phyloP scores from a whole-genome alignment of 2,797 vertebrate genomes.

The Molossus molossus region DNA sequence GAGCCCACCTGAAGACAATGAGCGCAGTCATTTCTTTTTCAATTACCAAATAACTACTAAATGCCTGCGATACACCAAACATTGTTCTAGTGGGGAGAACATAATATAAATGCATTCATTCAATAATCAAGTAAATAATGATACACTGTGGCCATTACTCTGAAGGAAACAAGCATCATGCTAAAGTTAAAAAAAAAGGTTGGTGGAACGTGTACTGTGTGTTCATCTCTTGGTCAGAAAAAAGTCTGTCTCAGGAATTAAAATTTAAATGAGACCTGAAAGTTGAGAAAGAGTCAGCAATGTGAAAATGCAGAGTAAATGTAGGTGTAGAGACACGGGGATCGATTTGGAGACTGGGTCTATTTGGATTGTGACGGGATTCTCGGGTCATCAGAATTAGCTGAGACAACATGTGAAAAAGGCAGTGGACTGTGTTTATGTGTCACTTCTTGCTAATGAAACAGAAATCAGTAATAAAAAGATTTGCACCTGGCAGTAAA shows the following conservation, averaged over 20 bases:
- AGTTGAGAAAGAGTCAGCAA: neutral
- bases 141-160: neutral
- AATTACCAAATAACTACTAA: neutral
- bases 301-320: neutral
- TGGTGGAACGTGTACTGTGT: neutral
- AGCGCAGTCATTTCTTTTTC: neutral
- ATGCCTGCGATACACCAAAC: neutral
- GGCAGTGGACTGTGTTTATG: neutral
- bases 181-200: neutral
- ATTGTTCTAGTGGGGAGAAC: neutral
- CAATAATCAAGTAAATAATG: neutral
- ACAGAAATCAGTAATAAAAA: neutral
- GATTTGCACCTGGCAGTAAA: neutral
- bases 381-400: neutral
- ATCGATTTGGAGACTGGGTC: neutral
- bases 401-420: neutral
- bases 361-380: neutral
- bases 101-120: neutral
- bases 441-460: slow-evolving; percentile 11
- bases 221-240: neutral
- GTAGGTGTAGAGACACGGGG: neutral
- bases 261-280: neutral
- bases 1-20: neutral
- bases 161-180: neutral
- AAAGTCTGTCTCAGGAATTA: neutral